A percentile compares a stretch with the other conserved stretches of the same genome.
phyloP scores from a whole-genome alignment of 2,797 vertebrate species.

The Falco columbarius region DNA sequence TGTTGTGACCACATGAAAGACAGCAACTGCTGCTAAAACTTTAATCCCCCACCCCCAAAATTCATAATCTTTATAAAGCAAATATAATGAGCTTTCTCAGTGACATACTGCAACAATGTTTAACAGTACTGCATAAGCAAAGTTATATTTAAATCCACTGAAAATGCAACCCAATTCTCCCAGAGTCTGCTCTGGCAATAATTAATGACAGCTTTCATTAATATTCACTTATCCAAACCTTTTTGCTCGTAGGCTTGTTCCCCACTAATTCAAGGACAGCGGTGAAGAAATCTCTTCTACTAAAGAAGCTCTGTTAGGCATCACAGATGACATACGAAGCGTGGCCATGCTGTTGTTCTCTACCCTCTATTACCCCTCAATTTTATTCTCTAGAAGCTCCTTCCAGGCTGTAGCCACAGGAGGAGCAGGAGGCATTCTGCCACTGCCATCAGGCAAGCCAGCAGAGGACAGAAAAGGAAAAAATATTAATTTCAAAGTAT shows the following conservation, averaged over 20 bases:
- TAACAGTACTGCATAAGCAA: neutral
- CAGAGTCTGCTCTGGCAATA: neutral
- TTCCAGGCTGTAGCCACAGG: neutral
- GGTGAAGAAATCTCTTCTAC: neutral
- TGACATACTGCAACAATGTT: neutral
- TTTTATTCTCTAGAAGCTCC: neutral
- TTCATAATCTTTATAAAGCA: neutral
- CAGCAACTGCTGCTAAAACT: neutral
- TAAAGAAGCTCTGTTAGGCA: neutral
- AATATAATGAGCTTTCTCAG: constrained; percentile 31
- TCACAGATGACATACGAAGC: neutral
- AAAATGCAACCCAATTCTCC: constrained; percentile 6
- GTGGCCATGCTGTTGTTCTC: neutral
- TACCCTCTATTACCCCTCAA: neutral
- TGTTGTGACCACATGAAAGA: constrained; percentile 4
- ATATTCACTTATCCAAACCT: neutral
- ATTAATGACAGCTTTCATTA: constrained; percentile 31
- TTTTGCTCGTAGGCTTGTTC: neutral
- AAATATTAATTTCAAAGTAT: neutral
- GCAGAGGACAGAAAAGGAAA: neutral
- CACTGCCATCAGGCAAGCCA: neutral
- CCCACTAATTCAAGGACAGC: neutral
- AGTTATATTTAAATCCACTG: constrained; percentile 21
- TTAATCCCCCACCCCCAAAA: neutral
- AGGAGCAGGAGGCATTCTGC: neutral